Conservation (phyloP, 2,797 vertebrate species). For the Alectoris magna region DNA sequence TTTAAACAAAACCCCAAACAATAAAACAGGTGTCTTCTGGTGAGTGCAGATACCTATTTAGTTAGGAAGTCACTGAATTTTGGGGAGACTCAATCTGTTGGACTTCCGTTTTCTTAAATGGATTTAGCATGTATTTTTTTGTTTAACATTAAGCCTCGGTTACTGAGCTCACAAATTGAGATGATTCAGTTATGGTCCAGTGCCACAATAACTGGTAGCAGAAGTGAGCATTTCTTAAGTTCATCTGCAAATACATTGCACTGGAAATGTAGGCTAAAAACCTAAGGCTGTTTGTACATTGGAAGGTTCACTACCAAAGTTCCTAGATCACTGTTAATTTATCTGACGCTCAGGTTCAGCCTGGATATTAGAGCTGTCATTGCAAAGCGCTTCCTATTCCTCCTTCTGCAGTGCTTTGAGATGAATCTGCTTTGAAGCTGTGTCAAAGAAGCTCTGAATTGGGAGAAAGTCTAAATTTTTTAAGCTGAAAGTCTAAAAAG, state of each 20-base stretch:
- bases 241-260: neutral
- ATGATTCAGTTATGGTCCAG: neutral
- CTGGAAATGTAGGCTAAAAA: neutral
- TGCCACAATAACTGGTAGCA: fast-evolving
- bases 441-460: conserved; percentile 60
- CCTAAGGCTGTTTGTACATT: conserved; percentile 4
- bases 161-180: neutral
- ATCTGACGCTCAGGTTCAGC: conserved; percentile 42
- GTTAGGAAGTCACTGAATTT: neutral
- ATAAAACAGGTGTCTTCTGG: neutral
- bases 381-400: conserved; percentile 47
- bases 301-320: conserved; percentile 19
- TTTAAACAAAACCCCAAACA: neutral
- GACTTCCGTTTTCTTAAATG: neutral
- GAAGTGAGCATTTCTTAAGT: neutral
- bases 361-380: conserved; percentile 43
- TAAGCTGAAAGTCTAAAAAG: conserved; percentile 54
- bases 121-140: fast-evolving
- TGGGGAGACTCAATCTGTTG: neutral
- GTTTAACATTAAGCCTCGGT: neutral
- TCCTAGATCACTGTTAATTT: conserved; percentile 47
- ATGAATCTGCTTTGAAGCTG: conserved; percentile 54
- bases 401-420: conserved; percentile 29
- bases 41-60: neutral
- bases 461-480: conserved; percentile 22